Percentiles rank a stretch among this genome's conserved stretches.
phyloP scores from a whole-genome alignment of 2,888 invertebrate species.

The Polymixis lichenea region DNA sequence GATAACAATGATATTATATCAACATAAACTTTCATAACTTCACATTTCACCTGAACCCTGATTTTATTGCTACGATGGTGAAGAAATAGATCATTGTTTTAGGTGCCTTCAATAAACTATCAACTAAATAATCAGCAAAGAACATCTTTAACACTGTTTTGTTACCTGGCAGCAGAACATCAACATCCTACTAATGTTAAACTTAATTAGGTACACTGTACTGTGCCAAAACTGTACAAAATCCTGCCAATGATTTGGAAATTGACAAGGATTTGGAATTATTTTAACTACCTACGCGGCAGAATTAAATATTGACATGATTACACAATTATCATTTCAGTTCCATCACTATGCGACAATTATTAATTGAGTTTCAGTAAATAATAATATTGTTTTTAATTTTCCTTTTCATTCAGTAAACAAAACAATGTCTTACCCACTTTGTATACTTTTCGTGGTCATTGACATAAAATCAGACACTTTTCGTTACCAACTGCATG shows the following conservation, averaged over 20 bases:
- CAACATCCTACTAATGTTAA: not conserved
- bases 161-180: not conserved
- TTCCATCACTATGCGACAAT: not conserved
- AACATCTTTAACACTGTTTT: not conserved
- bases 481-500: not conserved
- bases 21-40: not conserved
- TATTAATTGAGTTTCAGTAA: not conserved
- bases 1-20: not conserved
- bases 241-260: slow-evolving; percentile 2
- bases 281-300: not conserved
- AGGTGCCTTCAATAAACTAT: too few species aligned
- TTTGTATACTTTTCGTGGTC: not conserved
- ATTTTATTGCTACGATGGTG: not conserved
- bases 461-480: not conserved
- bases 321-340: not conserved
- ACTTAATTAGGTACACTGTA: too few species aligned
- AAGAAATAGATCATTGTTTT: not conserved
- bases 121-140: too few species aligned
- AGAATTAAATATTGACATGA: not conserved
- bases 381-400: too few species aligned
- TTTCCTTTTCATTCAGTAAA: not conserved
- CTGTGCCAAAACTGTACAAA: not conserved
- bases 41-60: too few species aligned
- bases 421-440: not conserved
- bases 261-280: too few species aligned